These are phyloP conservation scores for Parazoanthus atlanticus DNA, from an alignment of 92 coral and sea anemone genomes.

Conservation along the genomic window DNA sequence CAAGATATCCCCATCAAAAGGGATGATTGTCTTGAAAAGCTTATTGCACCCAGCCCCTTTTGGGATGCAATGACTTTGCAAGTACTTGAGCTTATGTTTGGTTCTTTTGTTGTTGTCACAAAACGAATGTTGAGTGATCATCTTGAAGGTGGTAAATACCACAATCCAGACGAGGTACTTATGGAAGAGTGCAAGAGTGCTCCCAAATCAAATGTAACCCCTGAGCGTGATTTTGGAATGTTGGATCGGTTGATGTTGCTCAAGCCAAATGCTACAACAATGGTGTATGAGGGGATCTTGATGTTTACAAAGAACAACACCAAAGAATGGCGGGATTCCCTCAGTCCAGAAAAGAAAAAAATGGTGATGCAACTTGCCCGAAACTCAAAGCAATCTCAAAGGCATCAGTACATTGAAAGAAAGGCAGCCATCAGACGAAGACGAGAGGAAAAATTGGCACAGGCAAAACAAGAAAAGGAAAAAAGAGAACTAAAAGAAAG, in stretches of 20 bases:
- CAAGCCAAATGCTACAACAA: slow-evolving; percentile 54
- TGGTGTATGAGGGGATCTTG: slow-evolving; percentile 29
- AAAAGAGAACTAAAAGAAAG: slow-evolving; percentile 43
- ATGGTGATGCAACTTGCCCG: slow-evolving; percentile 30
- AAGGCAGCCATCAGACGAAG: slow-evolving; percentile 30
- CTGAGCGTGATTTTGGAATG: slow-evolving; percentile 48
- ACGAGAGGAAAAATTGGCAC: slow-evolving; percentile 39
- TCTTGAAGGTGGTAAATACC: slow-evolving; percentile 21
- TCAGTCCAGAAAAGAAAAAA: slow-evolving; percentile 23
- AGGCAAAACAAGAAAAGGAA: slow-evolving; percentile 39
- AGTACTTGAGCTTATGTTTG: slow-evolving; percentile 24
- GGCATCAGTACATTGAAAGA: slow-evolving; percentile 33
- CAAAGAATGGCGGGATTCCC: slow-evolving; percentile 40
- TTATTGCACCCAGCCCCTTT: slow-evolving; percentile 12
- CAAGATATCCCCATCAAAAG: background rate
- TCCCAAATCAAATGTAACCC: slow-evolving; percentile 1
- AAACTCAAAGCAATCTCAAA: slow-evolving; percentile 21
- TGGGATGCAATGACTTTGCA: slow-evolving; percentile 2
- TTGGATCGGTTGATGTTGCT: slow-evolving; percentile 27
- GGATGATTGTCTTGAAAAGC: background rate
- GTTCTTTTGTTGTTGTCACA: slow-evolving; percentile 22
- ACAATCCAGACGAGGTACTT: background rate
- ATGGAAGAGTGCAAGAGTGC: slow-evolving; percentile 13
- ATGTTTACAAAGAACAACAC: slow-evolving; percentile 45
- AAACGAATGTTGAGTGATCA: slow-evolving; percentile 20